These are phyloP conservation scores for Henricia sp. DNA, from an alignment of 53 echinoderm and acorn worm species.

Conservation along the genomic window DNA sequence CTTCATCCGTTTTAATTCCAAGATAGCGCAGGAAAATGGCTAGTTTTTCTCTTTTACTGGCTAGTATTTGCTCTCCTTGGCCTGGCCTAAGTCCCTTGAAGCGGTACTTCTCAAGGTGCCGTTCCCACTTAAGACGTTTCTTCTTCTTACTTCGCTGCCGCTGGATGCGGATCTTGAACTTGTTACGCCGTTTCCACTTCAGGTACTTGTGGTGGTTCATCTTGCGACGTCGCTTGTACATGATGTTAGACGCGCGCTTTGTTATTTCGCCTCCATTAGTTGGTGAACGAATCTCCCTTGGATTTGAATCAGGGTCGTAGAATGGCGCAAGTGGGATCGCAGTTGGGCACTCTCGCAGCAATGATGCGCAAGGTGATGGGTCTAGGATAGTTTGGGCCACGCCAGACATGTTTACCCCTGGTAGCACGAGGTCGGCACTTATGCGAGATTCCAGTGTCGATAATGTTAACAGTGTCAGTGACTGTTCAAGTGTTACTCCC, in stretches of 20 bases:
- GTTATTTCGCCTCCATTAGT: background rate
- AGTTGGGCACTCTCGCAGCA: constrained; percentile 56
- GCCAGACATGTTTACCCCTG: background rate
- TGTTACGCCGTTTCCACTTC: constrained; percentile 78
- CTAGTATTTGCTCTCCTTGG: constrained; percentile 59
- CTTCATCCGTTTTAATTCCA: constrained; percentile 65
- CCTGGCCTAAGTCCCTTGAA: constrained; percentile 59
- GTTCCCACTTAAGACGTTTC: constrained; percentile 66
- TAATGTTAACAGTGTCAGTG: constrained; percentile 46
- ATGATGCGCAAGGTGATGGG: constrained; percentile 43
- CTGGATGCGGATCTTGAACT: constrained; percentile 70
- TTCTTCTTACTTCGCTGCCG: constrained; percentile 68
- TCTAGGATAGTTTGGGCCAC: constrained; percentile 53
- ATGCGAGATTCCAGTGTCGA: constrained; percentile 52
- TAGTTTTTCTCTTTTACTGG: constrained; percentile 48
- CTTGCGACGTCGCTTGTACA: constrained; percentile 72
- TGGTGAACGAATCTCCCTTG: background rate
- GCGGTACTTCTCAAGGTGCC: constrained; percentile 64
- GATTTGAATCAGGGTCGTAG: background rate
- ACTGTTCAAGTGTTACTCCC: background rate
- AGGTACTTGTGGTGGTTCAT: constrained; percentile 85
- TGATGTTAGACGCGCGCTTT: constrained; percentile 66
- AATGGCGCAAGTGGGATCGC: background rate
- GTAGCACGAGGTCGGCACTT: constrained; percentile 35
- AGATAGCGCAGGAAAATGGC: constrained; percentile 64